These are phyloP conservation scores for Drosophila equinoxialis DNA, from an alignment of 1,140 invertebrate genomes.

Conservation along the genomic window DNA sequence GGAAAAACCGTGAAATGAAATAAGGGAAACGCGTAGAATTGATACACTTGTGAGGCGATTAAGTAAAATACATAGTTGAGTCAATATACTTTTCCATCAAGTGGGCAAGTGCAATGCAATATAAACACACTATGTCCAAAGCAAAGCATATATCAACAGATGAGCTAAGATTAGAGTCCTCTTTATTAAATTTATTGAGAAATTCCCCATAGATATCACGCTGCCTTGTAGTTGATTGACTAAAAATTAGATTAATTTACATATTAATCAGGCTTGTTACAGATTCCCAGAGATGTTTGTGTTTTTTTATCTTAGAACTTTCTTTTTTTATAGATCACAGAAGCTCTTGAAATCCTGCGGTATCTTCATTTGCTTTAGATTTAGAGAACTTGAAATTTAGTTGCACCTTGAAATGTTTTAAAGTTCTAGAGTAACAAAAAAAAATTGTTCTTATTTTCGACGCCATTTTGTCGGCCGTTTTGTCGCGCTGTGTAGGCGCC, in stretches of 20 bases:
- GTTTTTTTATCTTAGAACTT: too few relatives aligned
- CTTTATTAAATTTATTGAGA: too few relatives aligned
- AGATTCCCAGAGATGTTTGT: too few relatives aligned
- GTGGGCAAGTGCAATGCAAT: not conserved
- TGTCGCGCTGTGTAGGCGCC: conserved; percentile 68
- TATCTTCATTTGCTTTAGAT: too few relatives aligned
- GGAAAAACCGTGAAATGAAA: conserved; percentile 21
- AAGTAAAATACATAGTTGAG: conserved; percentile 4
- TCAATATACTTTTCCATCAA: not conserved
- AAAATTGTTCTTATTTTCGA: conserved; percentile 9
- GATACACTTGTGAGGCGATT: conserved; percentile 7
- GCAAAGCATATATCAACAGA: conserved; percentile 3
- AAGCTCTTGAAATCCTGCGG: too few relatives aligned
- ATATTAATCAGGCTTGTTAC: too few relatives aligned
- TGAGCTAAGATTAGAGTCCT: not conserved
- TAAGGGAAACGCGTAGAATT: conserved; percentile 3
- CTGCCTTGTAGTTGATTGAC: too few relatives aligned
- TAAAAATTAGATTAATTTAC: too few relatives aligned
- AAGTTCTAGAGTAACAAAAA: not conserved
- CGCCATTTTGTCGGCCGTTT: conserved; percentile 68
- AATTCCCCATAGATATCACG: too few relatives aligned
- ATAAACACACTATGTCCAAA: not conserved
- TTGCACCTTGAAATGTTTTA: conserved; percentile 47
- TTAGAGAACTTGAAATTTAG: conserved; percentile 22
- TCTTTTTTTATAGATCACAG: too few relatives aligned